Percentiles rank a stretch among this genome's conserved stretches.
phyloP scores from a whole-genome alignment of 1,140 invertebrate species.

The Nephotettix cincticeps region DNA sequence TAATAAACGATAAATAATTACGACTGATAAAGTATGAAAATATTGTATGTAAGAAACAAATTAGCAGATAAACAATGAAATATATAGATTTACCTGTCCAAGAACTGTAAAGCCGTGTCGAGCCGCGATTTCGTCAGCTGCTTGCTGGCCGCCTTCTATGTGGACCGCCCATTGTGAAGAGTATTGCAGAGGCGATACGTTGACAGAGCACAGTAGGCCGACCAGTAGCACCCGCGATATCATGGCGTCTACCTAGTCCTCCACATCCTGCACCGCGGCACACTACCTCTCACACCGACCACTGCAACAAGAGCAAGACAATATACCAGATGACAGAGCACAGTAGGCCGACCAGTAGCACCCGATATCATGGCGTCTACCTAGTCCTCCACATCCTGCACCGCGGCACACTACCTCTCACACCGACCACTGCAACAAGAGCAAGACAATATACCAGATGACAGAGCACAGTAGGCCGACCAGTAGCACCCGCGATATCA shows the following conservation, averaged over 20 bases:
- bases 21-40: too few relatives aligned
- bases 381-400: too few relatives aligned
- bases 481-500: too few relatives aligned
- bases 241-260: background rate
- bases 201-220: background rate
- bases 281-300: background rate
- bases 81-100: constrained; percentile 35
- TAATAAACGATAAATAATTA: too few relatives aligned
- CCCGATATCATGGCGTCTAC: too few relatives aligned
- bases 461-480: too few relatives aligned
- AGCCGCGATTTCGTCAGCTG: constrained; percentile 35
- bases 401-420: too few relatives aligned
- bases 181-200: constrained; percentile 26
- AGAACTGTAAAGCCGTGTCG: constrained; percentile 37
- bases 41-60: background rate
- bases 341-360: too few relatives aligned
- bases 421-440: too few relatives aligned
- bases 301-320: background rate
- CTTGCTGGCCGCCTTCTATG: constrained; percentile 37
- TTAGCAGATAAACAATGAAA: background rate
- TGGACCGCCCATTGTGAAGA: constrained; percentile 42
- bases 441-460: too few relatives aligned
- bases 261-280: background rate
- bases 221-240: background rate
- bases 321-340: too few relatives aligned